Conservation (phyloP, 2,797 vertebrate species). For the Scomberomorus guttatus region DNA sequence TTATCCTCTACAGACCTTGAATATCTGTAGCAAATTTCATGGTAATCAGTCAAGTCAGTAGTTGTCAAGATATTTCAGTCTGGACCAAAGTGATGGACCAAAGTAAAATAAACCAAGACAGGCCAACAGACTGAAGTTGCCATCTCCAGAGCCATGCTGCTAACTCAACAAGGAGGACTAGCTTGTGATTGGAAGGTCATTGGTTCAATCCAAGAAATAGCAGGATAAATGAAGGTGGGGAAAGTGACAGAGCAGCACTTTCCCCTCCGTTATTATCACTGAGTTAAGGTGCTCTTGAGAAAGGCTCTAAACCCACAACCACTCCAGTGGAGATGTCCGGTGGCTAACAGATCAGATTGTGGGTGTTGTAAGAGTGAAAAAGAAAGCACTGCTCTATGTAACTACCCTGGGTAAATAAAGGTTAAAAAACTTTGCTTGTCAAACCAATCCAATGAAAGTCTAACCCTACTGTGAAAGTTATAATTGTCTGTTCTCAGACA, state of each 20-base stretch:
- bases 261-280: not conserved
- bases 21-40: no score
- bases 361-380: not conserved
- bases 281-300: constrained; percentile 6
- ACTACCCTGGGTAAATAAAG: constrained; percentile 6
- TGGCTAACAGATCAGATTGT: not conserved
- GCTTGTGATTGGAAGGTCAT: not conserved
- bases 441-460: constrained; percentile 34
- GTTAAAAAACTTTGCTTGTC: constrained; percentile 19
- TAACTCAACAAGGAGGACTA: no score
- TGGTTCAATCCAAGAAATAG: not conserved
- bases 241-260: not conserved
- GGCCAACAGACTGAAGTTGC: not conserved
- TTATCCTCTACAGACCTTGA: not conserved
- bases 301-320: not conserved
- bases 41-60: no score
- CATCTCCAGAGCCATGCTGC: not conserved
- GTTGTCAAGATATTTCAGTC: no score
- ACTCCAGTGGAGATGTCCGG: not conserved
- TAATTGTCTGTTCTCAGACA: constrained; percentile 17
- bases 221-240: not conserved
- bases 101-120: not conserved
- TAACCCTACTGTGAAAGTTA: constrained; percentile 19
- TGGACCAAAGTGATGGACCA: not conserved
- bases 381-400: constrained; percentile 4